Evolutionary conservation across 92 coral and sea anemone species (phyloP), one percentile per base, ranked within the genome.

Genomic region (Phymanthus crucifer): DNA sequence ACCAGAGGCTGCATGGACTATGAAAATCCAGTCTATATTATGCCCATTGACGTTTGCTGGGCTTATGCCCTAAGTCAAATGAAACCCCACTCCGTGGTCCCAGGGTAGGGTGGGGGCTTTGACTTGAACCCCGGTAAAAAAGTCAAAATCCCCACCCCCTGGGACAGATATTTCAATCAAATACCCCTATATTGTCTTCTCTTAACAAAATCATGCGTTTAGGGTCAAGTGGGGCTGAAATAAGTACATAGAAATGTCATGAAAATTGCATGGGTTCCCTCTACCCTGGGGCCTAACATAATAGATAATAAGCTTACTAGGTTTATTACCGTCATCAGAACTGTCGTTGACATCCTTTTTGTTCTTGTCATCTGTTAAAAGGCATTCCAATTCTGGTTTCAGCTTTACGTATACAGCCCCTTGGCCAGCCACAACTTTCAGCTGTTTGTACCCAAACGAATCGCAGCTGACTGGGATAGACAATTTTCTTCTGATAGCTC

Each of bases 401-500:
- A 65, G 70, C 26, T 65, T 65, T 26, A 65, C 37, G 18, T 65
- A 65, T 26, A 65, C 26, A 32, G 70, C 70, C 81, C 81, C 78
- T 74, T 74, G 78, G 33, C 78, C 78, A 74, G 78, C 78, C 17
- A 58, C 46, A 52, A 76, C 81, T 77, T 77, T 57, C 23, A 58
- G 80, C 48, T 61, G 81, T 70, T 77, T 77, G 71, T 77, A 77
- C 46, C 71, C 81, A 77, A 77, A 57, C 61, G 81, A 77, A 61
- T 61, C 81, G 71, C 81, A 57, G 80, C 52, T 76, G 67, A 76
- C 50, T 23, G 48, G 71, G 17, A 76, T 36, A 47, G 71, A 76
- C 70, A 76, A 57, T 66, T 76, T 76, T 76, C 80, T 31, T 76
- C 71, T 78, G 57, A 50, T 50, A 13, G 57, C 57, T 50, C 57